Evolutionary conservation across 2,888 invertebrate species (phyloP).

Genomic region (Acutogordius australiensis): DNA sequence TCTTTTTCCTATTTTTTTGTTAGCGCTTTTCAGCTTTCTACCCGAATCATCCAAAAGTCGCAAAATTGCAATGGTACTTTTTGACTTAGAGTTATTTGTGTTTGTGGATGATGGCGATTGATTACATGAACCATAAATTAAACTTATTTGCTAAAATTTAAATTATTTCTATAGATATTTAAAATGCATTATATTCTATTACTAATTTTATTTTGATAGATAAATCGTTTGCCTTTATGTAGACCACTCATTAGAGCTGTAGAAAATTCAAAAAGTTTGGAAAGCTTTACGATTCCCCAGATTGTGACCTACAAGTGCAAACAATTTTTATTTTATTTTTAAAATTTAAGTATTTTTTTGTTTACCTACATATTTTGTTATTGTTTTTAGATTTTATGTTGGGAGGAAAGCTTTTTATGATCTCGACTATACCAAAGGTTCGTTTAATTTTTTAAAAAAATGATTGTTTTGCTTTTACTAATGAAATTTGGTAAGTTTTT

Average conservation of each 20-base stretch:
- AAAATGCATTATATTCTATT: too few relatives aligned
- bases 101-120: too few relatives aligned
- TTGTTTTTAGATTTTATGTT: slow-evolving; percentile 1
- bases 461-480: background rate
- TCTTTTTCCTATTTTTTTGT: too few relatives aligned
- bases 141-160: background rate
- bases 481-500: background rate
- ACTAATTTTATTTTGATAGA: slow-evolving; percentile 21
- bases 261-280: slow-evolving; percentile 61
- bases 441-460: background rate
- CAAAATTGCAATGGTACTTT: too few relatives aligned
- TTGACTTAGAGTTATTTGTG: too few relatives aligned
- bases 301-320: slow-evolving; percentile 78
- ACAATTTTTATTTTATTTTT: too few relatives aligned
- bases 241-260: slow-evolving; percentile 84
- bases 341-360: slow-evolving; percentile 94
- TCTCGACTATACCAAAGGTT: slow-evolving; percentile 1
- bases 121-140: too few relatives aligned
- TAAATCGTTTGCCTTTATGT: slow-evolving; percentile 30
- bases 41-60: too few relatives aligned
- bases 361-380: slow-evolving; percentile 49
- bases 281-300: slow-evolving; percentile 60
- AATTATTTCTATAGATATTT: background rate
- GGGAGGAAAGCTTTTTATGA: slow-evolving; percentile 10
- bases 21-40: too few relatives aligned